These are phyloP conservation scores for Agrochola circellaris DNA, from an alignment of 2,888 invertebrate genomes.

Conservation along the genomic window DNA sequence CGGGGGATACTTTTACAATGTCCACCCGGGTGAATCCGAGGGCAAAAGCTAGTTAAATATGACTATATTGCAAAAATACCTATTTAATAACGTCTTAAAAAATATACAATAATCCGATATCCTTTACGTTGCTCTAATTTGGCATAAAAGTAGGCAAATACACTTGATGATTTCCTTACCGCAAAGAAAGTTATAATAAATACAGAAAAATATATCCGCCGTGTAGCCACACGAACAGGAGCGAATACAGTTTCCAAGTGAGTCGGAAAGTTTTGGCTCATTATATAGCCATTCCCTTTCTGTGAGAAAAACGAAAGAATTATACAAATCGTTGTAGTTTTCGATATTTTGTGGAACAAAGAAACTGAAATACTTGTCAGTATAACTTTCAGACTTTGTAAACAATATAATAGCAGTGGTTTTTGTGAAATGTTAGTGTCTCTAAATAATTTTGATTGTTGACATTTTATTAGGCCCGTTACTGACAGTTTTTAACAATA, in stretches of 20 bases:
- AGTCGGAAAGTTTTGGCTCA: conserved; percentile 56
- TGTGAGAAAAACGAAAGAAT: conserved; percentile 44
- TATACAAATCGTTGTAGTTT: conserved; percentile 60
- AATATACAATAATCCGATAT: background rate
- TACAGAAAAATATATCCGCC: conserved; percentile 43
- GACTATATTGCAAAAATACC: background rate
- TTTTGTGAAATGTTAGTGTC: background rate
- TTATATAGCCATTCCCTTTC: conserved; percentile 54
- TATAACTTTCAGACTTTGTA: conserved; percentile 3
- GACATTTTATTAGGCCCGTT: background rate
- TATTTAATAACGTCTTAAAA: background rate
- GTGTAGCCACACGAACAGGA: conserved; percentile 19
- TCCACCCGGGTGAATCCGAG: background rate
- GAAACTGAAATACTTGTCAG: conserved; percentile 27
- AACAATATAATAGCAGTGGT: conserved; percentile 10
- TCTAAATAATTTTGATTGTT: background rate
- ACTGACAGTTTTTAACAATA: background rate
- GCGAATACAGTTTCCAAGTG: conserved; percentile 51
- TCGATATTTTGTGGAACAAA: conserved; percentile 44
- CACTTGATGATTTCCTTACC: conserved; percentile 22
- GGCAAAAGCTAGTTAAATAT: no score
- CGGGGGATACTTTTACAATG: background rate
- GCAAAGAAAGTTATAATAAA: conserved; percentile 54
- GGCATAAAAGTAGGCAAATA: conserved; percentile 22
- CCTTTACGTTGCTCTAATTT: conserved; percentile 16